A percentile compares a stretch with the other conserved stretches of the same genome.
phyloP scores from a whole-genome alignment of 2,797 vertebrate genomes.

The Rhynchonycteris naso region DNA sequence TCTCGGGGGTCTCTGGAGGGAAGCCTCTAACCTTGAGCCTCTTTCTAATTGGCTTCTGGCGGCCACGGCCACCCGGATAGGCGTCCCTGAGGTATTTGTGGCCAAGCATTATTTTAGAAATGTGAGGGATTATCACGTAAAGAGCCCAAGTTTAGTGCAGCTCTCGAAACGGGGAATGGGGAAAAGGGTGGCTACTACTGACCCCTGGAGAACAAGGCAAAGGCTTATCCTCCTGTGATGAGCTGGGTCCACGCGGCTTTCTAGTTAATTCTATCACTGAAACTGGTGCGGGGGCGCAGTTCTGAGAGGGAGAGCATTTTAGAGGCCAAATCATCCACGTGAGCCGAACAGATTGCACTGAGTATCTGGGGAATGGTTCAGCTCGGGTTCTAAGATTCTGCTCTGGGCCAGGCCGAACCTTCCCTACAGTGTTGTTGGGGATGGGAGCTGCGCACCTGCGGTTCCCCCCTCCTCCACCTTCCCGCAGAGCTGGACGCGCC shows the following conservation, averaged over 20 bases:
- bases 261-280: conserved; percentile 40
- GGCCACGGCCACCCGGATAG: not conserved
- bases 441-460: not conserved
- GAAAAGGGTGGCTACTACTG: not conserved
- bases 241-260: not conserved
- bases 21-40: not conserved
- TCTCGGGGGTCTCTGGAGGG: not conserved
- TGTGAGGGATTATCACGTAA: not conserved
- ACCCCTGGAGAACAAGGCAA: not conserved
- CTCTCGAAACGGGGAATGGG: not conserved
- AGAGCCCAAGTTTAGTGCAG: not conserved
- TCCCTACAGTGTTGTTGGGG: not conserved
- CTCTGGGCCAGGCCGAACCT: not conserved
- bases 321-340: not conserved
- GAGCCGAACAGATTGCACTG: not conserved
- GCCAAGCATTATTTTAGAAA: not conserved
- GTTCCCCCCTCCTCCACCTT: not conserved
- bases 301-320: not conserved
- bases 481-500: not conserved
- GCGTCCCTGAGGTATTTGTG: not conserved
- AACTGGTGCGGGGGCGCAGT: not conserved
- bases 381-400: not conserved
- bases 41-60: not conserved
- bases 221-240: not conserved
- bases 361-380: not conserved